Evolutionary conservation across 2,888 invertebrate species (phyloP), one percentile per base, ranked within the genome.

Genomic region (Tachina grossa): DNA sequence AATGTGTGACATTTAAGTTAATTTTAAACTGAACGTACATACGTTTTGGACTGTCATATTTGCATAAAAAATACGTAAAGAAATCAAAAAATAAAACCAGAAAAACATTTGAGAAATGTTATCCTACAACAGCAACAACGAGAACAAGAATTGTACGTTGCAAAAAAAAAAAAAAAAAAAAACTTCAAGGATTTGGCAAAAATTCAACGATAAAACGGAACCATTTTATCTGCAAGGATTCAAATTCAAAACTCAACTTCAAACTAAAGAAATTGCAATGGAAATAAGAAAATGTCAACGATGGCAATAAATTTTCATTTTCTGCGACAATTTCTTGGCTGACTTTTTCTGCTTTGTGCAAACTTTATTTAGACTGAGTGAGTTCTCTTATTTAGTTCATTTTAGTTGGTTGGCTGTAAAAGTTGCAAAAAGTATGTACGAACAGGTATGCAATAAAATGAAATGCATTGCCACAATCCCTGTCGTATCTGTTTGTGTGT

Each of bases 321-420:
- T 78, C 85, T 83, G 78, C 88, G 90, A 89, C 91, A 90, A 90
- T 90, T 85, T 85, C 85, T 85, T 91, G 90, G 89, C 88, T 91
- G 89, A 90, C 59, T 90, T 89, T 88, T 89, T 90, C 90, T 88
- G 89, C 51, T 71, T 89, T 88, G 47, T 47, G 19, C 2, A 63
- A 41, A 63, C 88, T 86, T 87, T 89, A 84, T 87, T 88, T 72
- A 31, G 31, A 31, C 31, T 31, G 31, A 31, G 31, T 31, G 31
- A 31, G 31, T 31, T n/a, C 10, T 39, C 39, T n/a, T 66, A 14
- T 63, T 77, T 49, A 53, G n/a, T 47, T 66, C 16, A 13, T 11
- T 45, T 11, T 45, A 22, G 31, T 59, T 65, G n/a, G 65, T 61
- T 66, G 65, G 63, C 53, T 41, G 22, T 47, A 69, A 1, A 71